These are phyloP conservation scores for Aythya fuligula DNA, from an alignment of 2,797 vertebrate species.

Conservation along the genomic window DNA sequence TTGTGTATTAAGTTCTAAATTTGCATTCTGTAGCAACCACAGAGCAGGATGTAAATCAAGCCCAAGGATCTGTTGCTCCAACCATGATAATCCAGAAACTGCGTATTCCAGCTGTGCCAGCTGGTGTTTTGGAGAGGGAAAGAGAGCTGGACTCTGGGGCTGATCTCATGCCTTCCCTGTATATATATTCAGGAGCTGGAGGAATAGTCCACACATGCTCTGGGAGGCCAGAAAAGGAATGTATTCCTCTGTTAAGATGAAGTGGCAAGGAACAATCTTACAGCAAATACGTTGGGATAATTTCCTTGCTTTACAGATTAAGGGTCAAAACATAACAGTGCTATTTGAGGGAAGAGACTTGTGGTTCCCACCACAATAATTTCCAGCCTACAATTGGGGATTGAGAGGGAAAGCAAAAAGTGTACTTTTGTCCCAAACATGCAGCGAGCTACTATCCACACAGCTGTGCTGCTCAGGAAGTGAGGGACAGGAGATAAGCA, in stretches of 20 bases:
- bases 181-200: neutral
- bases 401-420: neutral
- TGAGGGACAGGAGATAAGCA: neutral
- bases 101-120: neutral
- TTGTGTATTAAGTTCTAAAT: slow-evolving; percentile 1
- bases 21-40: neutral
- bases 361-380: neutral
- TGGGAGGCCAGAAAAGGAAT: neutral
- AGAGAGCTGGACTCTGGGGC: neutral
- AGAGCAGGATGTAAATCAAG: neutral
- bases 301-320: neutral
- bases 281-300: neutral
- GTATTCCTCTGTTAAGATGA: neutral
- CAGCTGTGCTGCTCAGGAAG: neutral
- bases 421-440: neutral
- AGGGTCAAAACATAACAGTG: neutral
- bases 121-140: neutral
- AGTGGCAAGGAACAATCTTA: neutral
- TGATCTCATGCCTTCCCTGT: neutral
- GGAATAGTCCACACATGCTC: neutral
- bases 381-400: neutral
- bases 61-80: neutral
- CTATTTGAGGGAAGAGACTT: neutral
- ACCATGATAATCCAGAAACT: neutral
- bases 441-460: neutral